A percentile compares a stretch with the other conserved stretches of the same genome.
Conservation (phyloP, 92 coral and sea anemone species). For the Pocillopora meandrina region DNA sequence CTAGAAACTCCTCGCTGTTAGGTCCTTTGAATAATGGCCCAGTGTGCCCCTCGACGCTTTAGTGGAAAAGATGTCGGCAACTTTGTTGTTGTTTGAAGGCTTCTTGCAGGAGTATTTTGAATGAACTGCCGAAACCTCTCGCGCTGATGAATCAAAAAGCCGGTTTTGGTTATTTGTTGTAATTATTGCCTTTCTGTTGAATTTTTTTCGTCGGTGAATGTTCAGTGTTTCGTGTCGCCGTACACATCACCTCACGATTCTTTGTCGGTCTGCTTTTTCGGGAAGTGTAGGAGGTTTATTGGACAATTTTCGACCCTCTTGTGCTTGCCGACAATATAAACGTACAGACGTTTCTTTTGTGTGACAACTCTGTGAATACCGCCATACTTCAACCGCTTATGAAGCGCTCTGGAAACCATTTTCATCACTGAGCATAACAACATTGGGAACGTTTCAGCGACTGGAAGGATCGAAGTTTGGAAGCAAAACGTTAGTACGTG, state of each 20-base stretch:
- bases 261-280: constrained; percentile 46
- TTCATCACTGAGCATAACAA: not conserved
- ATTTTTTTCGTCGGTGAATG: constrained; percentile 22
- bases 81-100: constrained; percentile 50
- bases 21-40: constrained; percentile 21
- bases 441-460: not conserved
- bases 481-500: not conserved
- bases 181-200: not conserved
- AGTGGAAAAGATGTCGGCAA: constrained; percentile 39
- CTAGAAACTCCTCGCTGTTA: not conserved
- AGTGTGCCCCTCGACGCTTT: constrained; percentile 30
- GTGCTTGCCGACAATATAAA: constrained; percentile 28
- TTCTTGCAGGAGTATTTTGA: constrained; percentile 13
- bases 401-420: constrained; percentile 37
- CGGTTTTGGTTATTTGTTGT: not conserved
- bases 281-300: constrained; percentile 36
- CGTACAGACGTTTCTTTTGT: not conserved
- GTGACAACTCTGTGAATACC: constrained; percentile 28
- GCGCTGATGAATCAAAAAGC: constrained; percentile 9
- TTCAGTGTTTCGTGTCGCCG: constrained; percentile 18
- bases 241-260: not conserved
- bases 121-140: constrained; percentile 13
- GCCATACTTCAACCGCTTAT: constrained; percentile 9
- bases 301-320: constrained; percentile 34
- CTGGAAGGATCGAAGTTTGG: not conserved